These are phyloP conservation scores for Pangasianodon gigas DNA, from an alignment of 2,113 vertebrate genomes.

Conservation along the genomic window DNA sequence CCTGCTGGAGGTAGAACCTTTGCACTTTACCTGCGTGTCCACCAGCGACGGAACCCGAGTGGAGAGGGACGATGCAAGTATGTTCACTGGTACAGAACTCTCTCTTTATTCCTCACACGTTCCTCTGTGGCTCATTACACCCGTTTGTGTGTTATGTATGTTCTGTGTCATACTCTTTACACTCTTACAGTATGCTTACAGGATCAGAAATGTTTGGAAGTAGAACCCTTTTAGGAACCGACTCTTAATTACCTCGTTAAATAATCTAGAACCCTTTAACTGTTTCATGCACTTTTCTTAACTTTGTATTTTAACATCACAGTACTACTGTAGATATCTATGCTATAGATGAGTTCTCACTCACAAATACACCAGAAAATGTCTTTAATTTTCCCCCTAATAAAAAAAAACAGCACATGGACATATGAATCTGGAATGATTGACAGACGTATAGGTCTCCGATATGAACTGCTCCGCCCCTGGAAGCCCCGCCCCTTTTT, in stretches of 20 bases:
- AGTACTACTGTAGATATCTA: no score
- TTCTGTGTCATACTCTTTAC: neutral
- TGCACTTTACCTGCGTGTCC: constrained; percentile 98
- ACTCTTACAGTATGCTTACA: neutral
- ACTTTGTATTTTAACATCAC: no score
- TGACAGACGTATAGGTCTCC: neutral
- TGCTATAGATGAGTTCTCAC: no score
- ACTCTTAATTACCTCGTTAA: neutral
- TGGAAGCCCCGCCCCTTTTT: neutral
- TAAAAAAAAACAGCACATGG: no score
- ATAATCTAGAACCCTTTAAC: neutral
- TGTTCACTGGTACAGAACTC: constrained; percentile 90
- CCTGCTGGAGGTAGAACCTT: constrained; percentile 94
- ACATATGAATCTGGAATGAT: neutral
- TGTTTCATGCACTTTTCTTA: no score
- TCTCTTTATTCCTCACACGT: constrained; percentile 59
- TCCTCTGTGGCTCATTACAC: no score
- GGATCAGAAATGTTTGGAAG: neutral
- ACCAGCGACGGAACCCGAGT: constrained; percentile 98
- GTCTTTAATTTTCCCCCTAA: no score
- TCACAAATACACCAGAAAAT: no score
- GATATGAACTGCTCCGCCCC: neutral
- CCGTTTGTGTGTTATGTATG: neutral
- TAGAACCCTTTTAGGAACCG: no score
- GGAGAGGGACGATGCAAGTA: constrained; percentile 99